Evolutionary conservation across 2,888 invertebrate species (phyloP), one percentile per base, ranked within the genome.

Genomic region (Trichopoda pennipes): DNA sequence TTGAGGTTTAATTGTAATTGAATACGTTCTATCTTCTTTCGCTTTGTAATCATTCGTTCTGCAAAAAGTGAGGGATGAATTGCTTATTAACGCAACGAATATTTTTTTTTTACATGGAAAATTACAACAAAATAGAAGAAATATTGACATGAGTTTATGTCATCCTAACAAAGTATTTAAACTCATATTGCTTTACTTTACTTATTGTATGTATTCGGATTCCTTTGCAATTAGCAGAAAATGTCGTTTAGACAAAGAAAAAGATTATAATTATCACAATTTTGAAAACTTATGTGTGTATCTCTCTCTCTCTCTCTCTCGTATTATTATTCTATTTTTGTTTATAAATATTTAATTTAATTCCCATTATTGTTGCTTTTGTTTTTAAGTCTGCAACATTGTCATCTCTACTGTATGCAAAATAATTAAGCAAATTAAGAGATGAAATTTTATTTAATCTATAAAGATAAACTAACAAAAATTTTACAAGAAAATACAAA

Each of bases 1-100:
- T 68, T 81, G 76, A 81, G 72, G 81, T 77, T 81, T 81, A 69
- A 63, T 63, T 60, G 73, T 79, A 79, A 74, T 68, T 63, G 35
- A 60, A 74, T 68, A 74, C 49, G 8, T 79, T 68, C 47, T 42
- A 35, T 60, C 21, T 61, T 1, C 32, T 60, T 49, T 19, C 42
- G 19, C 56, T 68, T 44, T 14, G n/a, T 42, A 10, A 23, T 28
- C 6, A 6, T 28, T 28, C 6, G 6, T 28, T 42, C 1, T 3
- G 32, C 0, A 32, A 21, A 21, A 49, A 21, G 16, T 2, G 28
- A 28, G 28, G 28, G 38, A 21, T 51, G 8, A 19, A 19, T 21
- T 17, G 38, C 42, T 42, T 19, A 60, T 35, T 38, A 53, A n/a
- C 14, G 17, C 16, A 56, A 21, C 16, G 4, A 72, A 21, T 28